These are phyloP conservation scores for Callionymus lyra DNA, from an alignment of 2,113 vertebrate species.

Conservation along the genomic window DNA sequence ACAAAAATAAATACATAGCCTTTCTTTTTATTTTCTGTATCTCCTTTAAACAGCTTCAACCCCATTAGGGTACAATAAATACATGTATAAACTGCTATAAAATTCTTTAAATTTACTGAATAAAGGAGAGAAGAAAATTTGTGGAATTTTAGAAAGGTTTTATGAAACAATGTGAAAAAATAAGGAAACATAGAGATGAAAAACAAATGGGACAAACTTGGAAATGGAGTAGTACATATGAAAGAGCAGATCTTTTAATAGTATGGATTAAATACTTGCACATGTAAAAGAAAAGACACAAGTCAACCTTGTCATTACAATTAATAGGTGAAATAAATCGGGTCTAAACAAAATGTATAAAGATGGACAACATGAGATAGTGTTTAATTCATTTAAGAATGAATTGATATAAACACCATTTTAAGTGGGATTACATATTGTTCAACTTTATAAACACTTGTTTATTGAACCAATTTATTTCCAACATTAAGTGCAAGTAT, in stretches of 20 bases:
- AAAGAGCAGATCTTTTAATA: too few relatives aligned
- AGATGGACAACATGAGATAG: too few relatives aligned
- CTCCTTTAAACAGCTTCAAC: slow-evolving; percentile 36
- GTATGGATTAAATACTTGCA: too few relatives aligned
- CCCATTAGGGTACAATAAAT: neutral
- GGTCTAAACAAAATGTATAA: too few relatives aligned
- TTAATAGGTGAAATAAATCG: too few relatives aligned
- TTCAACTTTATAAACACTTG: too few relatives aligned
- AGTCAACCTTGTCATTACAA: too few relatives aligned
- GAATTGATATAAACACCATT: too few relatives aligned
- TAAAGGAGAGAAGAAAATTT: slow-evolving; percentile 39
- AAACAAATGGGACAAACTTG: neutral
- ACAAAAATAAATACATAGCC: slow-evolving; percentile 41
- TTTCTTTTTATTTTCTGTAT: slow-evolving; percentile 34
- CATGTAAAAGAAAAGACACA: too few relatives aligned
- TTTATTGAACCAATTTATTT: slow-evolving; percentile 14
- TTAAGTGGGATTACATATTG: too few relatives aligned
- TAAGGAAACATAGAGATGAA: slow-evolving; percentile 7
- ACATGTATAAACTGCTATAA: slow-evolving; percentile 1
- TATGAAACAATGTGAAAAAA: slow-evolving; percentile 7
- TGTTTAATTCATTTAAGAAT: too few relatives aligned
- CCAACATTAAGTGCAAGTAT: slow-evolving; percentile 27
- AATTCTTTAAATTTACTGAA: slow-evolving; percentile 11
- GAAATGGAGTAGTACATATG: too few relatives aligned
- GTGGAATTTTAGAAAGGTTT: slow-evolving; percentile 6